Percentiles rank a stretch among this genome's conserved stretches.
phyloP scores from a whole-genome alignment of 2,797 vertebrate genomes.

The Pampus argenteus region DNA sequence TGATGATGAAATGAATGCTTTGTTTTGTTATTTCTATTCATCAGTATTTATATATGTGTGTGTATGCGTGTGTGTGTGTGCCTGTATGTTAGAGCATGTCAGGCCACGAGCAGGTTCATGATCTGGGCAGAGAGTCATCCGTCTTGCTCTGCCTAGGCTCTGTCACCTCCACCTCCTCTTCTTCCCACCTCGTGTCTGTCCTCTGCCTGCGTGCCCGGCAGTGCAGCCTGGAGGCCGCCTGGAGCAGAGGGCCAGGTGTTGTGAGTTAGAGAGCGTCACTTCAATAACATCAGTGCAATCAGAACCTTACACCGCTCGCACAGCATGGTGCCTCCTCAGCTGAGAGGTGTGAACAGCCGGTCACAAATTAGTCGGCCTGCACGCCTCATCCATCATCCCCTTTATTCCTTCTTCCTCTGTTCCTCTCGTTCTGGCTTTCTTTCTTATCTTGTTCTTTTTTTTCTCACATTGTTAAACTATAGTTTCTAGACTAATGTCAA shows the following conservation, averaged over 20 bases:
- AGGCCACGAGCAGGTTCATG: not conserved
- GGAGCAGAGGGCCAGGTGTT: slow-evolving; percentile 71
- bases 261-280: slow-evolving; percentile 65
- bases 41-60: too few relatives aligned
- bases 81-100: slow-evolving; percentile 10
- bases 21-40: too few relatives aligned
- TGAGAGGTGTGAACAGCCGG: slow-evolving; percentile 70
- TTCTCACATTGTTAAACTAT: slow-evolving; percentile 3
- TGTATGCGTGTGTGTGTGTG: not conserved
- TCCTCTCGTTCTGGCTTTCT: not conserved
- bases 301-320: slow-evolving; percentile 52
- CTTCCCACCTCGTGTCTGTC: not conserved
- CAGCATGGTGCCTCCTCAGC: slow-evolving; percentile 45
- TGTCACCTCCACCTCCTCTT: slow-evolving; percentile 19
- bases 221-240: not conserved
- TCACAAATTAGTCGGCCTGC: slow-evolving; percentile 64
- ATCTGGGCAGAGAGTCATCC: slow-evolving; percentile 13
- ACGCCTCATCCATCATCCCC: slow-evolving; percentile 73
- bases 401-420: slow-evolving; percentile 6
- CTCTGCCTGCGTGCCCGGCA: not conserved
- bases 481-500: slow-evolving; percentile 34
- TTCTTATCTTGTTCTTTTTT: not conserved
- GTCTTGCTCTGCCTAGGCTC: slow-evolving; percentile 21
- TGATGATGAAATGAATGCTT: too few relatives aligned
- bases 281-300: slow-evolving; percentile 67